phyloP scores from a whole-genome alignment of 1,140 invertebrate genomes.

The Drosophila repleta region DNA sequence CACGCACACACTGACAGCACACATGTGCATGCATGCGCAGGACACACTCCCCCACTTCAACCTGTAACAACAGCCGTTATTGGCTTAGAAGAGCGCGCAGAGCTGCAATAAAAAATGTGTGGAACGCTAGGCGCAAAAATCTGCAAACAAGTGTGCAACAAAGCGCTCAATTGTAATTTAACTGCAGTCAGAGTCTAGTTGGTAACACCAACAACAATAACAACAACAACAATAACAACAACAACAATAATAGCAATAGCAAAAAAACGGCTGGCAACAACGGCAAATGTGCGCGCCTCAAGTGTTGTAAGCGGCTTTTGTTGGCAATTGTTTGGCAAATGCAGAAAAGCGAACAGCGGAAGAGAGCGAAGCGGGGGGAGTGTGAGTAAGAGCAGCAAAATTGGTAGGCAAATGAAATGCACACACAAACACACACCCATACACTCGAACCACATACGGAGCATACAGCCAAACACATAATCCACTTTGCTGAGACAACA shows the following conservation, averaged over 20 bases:
- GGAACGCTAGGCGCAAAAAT: conserved; percentile 50
- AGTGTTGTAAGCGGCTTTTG: conserved; percentile 82
- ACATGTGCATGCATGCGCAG: neutral
- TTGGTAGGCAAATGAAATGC: conserved; percentile 69
- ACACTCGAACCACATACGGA: neutral
- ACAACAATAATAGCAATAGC: too few relatives aligned
- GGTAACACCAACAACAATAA: conserved; percentile 51
- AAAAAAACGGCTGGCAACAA: too few relatives aligned
- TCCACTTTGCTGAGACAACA: conserved; percentile 62
- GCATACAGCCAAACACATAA: conserved; percentile 49
- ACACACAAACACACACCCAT: conserved; percentile 16
- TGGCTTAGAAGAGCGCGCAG: neutral
- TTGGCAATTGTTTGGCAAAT: conserved; percentile 75
- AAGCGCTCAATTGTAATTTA: conserved; percentile 82
- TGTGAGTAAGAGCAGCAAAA: conserved; percentile 12
- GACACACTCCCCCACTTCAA: neutral
- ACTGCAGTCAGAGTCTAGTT: conserved; percentile 81
- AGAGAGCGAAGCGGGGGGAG: conserved; percentile 7
- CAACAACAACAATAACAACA: conserved; percentile 39
- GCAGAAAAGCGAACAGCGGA: conserved; percentile 14
- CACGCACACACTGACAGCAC: conserved; percentile 2
- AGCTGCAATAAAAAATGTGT: conserved; percentile 5
- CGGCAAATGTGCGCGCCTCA: conserved; percentile 70
- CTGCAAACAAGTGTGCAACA: conserved; percentile 71
- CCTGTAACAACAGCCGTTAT: conserved; percentile 10